Conservation (phyloP, 2,113 vertebrate species). For the Harpagus bidentatus region DNA sequence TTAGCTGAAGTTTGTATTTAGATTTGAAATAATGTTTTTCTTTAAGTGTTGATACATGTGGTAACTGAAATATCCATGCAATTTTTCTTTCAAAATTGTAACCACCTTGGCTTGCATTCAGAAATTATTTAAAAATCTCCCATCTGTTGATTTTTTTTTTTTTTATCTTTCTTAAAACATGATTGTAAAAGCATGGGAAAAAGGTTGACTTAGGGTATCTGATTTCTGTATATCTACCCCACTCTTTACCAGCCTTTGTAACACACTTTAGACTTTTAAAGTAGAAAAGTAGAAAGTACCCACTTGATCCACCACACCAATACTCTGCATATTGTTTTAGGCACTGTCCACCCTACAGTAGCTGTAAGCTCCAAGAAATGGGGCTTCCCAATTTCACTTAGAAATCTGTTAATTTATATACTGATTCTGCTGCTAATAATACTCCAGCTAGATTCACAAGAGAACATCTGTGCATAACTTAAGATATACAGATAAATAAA, state of each 20-base stretch:
- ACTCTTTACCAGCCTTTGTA: not conserved
- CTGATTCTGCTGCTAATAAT: not conserved
- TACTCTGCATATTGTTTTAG: not conserved
- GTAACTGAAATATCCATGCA: not conserved
- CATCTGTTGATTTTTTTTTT: not conserved
- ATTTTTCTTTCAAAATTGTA: not conserved
- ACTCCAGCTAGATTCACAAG: not conserved
- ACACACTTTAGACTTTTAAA: not conserved
- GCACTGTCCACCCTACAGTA: not conserved
- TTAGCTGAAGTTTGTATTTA: not conserved
- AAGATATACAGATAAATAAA: not conserved
- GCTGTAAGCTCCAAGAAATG: not conserved
- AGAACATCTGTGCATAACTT: not conserved
- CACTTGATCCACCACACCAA: not conserved
- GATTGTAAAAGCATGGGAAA: not conserved
- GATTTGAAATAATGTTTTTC: not conserved
- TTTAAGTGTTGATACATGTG: not conserved
- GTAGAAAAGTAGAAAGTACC: not conserved
- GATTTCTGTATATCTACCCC: not conserved
- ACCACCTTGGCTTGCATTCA: not conserved
- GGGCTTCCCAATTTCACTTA: not conserved
- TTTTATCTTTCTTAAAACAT: not conserved
- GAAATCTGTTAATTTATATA: not conserved
- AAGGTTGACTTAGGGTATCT: not conserved
- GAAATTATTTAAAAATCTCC: not conserved